These are phyloP conservation scores for Erebia palarica DNA, from an alignment of 2,888 invertebrate species.

Conservation along the genomic window DNA sequence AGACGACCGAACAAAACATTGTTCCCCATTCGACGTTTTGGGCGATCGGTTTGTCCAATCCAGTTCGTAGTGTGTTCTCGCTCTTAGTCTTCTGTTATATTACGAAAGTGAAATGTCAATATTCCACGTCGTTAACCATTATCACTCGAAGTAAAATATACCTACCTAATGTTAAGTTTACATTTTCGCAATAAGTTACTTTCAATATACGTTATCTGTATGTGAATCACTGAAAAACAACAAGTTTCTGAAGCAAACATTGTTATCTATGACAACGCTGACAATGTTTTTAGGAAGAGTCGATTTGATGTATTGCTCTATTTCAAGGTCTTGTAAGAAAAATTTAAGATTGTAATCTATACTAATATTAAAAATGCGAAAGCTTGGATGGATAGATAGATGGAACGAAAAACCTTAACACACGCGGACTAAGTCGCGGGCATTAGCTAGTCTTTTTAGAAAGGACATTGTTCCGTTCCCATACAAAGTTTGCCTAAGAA, in stretches of 20 bases:
- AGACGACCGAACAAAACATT: no score
- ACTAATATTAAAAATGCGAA: no score
- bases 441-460: no score
- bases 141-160: not conserved
- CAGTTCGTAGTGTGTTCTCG: not conserved
- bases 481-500: no score
- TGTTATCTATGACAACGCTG: slow-evolving; percentile 36
- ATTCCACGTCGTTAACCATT: not conserved
- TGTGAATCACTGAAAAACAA: slow-evolving; percentile 36
- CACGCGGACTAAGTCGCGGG: no score
- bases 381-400: no score
- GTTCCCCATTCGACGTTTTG: no score
- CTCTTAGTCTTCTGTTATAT: not conserved
- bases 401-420: not conserved
- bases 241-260: slow-evolving; percentile 27
- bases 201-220: slow-evolving; percentile 32
- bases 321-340: slow-evolving; percentile 24
- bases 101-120: no score
- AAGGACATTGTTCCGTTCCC: no score
- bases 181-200: slow-evolving; percentile 12
- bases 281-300: slow-evolving; percentile 34
- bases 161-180: slow-evolving; percentile 1
- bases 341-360: not conserved
- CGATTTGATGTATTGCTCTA: slow-evolving; percentile 36
- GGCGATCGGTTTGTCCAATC: no score